Percentiles rank a stretch among this genome's conserved stretches.
phyloP scores from a whole-genome alignment of 2,113 vertebrate genomes.

The Archilochus colubris region DNA sequence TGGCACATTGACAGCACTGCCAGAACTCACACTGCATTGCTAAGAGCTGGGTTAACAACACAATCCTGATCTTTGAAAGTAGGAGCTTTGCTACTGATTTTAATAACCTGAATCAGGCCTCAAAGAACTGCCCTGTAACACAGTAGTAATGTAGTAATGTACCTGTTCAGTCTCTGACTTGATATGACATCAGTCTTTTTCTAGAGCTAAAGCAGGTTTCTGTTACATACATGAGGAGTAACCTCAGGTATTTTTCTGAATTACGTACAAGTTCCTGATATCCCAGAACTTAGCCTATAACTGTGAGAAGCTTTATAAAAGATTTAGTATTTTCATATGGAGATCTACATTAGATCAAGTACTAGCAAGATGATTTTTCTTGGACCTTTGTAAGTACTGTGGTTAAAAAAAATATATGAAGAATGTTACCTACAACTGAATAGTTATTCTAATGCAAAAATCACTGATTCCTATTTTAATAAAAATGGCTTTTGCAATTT shows the following conservation, averaged over 20 bases:
- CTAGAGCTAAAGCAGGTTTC: not conserved
- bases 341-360: slow-evolving; percentile 78
- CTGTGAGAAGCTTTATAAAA: slow-evolving; percentile 76
- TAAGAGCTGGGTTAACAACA: not conserved
- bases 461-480: slow-evolving; percentile 11
- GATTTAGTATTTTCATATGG: slow-evolving; percentile 33
- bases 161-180: not conserved
- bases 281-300: slow-evolving; percentile 76
- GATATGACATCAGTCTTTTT: not conserved
- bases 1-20: not conserved
- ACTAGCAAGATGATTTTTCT: slow-evolving; percentile 37
- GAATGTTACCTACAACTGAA: not conserved
- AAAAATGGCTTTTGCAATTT: slow-evolving; percentile 39
- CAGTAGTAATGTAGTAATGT: not conserved
- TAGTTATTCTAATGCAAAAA: slow-evolving; percentile 16
- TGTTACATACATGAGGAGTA: not conserved
- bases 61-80: not conserved
- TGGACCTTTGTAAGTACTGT: slow-evolving; percentile 33
- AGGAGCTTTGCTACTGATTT: not conserved
- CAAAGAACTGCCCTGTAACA: not conserved
- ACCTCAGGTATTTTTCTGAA: slow-evolving; percentile 66
- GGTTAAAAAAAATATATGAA: not conserved
- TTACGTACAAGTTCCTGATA: slow-evolving; percentile 24
- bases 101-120: not conserved
- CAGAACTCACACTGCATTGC: not conserved